phyloP scores from a whole-genome alignment of 2,797 vertebrate species.

The Emys orbicularis region DNA sequence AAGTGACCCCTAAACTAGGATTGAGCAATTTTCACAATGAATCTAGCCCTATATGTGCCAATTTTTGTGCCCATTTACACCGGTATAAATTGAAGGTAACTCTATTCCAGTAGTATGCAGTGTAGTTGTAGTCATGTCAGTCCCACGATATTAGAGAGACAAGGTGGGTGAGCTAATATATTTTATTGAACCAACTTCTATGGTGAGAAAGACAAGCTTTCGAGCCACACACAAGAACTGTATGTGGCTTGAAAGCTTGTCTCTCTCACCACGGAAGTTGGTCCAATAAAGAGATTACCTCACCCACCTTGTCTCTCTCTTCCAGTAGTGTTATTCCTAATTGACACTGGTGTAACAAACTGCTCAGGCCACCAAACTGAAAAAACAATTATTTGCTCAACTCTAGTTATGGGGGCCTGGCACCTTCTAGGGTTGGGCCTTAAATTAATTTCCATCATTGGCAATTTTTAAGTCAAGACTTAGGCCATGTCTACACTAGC shows the following conservation, averaged over 20 bases:
- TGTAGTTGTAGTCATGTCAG: neutral
- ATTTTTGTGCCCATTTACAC: neutral
- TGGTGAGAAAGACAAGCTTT: neutral
- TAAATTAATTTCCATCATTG: neutral
- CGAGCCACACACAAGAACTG: too few relatives aligned
- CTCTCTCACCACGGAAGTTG: neutral
- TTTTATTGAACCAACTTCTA: neutral
- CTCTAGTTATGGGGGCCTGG: neutral
- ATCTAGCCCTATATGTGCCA: neutral
- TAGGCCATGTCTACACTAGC: too few relatives aligned
- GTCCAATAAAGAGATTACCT: neutral
- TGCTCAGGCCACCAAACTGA: neutral
- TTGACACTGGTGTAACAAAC: neutral
- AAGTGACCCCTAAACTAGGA: neutral
- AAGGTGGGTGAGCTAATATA: neutral
- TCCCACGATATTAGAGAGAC: neutral
- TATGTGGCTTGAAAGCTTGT: too few relatives aligned
- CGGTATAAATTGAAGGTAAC: neutral
- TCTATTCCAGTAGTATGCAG: neutral
- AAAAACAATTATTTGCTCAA: neutral
- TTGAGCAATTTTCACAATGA: neutral
- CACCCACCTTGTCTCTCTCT: neutral
- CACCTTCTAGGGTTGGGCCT: neutral
- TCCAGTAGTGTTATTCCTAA: neutral
- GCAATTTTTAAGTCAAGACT: neutral